Evolutionary conservation across 2,113 vertebrate genomes (phyloP).

Genomic region (Anhinga rufa): DNA sequence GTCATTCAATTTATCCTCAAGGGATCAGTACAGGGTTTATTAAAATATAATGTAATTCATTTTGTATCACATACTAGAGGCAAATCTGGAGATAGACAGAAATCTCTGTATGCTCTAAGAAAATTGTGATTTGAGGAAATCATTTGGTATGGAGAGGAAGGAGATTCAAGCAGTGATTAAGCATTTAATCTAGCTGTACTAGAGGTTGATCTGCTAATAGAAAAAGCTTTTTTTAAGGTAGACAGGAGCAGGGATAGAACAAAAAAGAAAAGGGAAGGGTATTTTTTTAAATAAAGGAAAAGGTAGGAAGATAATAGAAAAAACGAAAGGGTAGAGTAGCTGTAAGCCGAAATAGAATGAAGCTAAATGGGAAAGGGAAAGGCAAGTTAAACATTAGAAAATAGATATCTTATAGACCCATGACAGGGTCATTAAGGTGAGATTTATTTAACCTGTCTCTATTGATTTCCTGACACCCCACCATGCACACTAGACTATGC

Average conservation of each 20-base stretch:
- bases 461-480: neutral
- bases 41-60: slow-evolving; percentile 39
- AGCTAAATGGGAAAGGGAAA: neutral
- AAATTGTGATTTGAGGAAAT: neutral
- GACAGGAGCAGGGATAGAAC: neutral
- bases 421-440: neutral
- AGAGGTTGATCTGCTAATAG: neutral
- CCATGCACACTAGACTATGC: rapidly evolving
- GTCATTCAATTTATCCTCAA: neutral
- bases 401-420: neutral
- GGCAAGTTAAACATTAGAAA: neutral
- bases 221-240: neutral
- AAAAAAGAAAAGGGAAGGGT: neutral
- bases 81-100: neutral
- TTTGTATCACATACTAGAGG: neutral
- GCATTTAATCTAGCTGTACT: neutral
- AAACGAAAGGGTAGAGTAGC: neutral
- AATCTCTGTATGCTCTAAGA: neutral
- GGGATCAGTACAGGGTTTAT: slow-evolving; percentile 6
- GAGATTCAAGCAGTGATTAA: neutral
- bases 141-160: neutral
- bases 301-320: neutral
- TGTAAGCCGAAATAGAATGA: neutral
- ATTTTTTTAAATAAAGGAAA: neutral
- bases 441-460: neutral